Base-by-base conservation (phyloP, 2,113 vertebrate genomes). In the Eptesicus fuscus region DNA sequence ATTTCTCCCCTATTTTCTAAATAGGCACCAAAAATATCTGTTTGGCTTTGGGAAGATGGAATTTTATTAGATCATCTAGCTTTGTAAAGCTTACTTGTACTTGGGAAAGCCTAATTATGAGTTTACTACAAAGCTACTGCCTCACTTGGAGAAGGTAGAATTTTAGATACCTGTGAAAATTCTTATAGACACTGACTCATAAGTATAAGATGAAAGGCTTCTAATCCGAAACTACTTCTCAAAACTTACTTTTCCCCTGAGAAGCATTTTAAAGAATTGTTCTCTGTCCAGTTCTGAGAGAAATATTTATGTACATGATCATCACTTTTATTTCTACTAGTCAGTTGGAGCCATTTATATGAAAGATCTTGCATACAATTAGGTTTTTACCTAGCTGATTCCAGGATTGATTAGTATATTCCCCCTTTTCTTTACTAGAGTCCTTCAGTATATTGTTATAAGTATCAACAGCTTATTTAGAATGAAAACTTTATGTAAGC, bases 381-480 rank as follows among this genome's bases (percentile, higher is more conserved):
- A 95, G 13, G 23, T 93, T 95, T 94, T 95, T 94, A 95, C 65
- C 63, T 94, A 70, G 49, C 28, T 96, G 23, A 74, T 70, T 74
- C 32, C 56, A 93, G 17, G 44, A 74, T 93, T 93, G 30, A 78
- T 91, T 76, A 92, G 14, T 82, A 86, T 86, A 86, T 59, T 32
- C 59, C 32, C 40, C 67, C 22, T n/a, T 76, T 93, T 67, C 32
- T 78, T 80, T 89, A 87, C 32, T 65, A 73, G 92, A 63, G 18
- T 69, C 37, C 37, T 89, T 87, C 32, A 30, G 23, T 67, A 56
- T 92, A 88, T 80, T 95, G 71, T 92, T 94, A 84, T 25, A 93
- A 35, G 23, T 1, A 90, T 90, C 49, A 83, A 56, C 20, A 93
- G 28, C n/a, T 94, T 92, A 83, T 74, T 96, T 79, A 84, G 69